phyloP scores from a whole-genome alignment of 2,888 invertebrate genomes.

The Drosophila villosipedis region DNA sequence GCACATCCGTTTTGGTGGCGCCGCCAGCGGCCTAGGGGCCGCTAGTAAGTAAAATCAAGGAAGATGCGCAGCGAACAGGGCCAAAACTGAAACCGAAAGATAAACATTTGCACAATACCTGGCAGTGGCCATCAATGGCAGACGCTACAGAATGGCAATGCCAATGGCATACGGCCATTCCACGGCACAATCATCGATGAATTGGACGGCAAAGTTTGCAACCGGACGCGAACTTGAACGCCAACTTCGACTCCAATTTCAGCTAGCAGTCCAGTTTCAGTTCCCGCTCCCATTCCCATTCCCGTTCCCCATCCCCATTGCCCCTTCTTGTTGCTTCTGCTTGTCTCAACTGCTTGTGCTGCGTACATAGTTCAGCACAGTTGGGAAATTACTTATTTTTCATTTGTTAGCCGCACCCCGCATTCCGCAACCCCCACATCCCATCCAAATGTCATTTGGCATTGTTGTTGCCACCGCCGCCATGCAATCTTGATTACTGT shows the following conservation, averaged over 20 bases:
- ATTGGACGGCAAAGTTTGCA: constrained; percentile 74
- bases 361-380: constrained; percentile 67
- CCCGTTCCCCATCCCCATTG: not conserved
- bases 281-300: not conserved
- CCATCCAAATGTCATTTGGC: constrained; percentile 69
- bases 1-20: constrained; percentile 73
- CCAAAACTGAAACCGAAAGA: constrained; percentile 65
- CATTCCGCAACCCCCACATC: too few relatives aligned
- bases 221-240: constrained; percentile 56
- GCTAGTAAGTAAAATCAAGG: constrained; percentile 50
- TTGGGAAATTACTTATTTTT: constrained; percentile 80
- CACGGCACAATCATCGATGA: constrained; percentile 77
- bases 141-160: constrained; percentile 51
- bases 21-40: constrained; percentile 42
- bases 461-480: constrained; percentile 71
- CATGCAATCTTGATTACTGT: constrained; percentile 82
- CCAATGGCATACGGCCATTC: constrained; percentile 44
- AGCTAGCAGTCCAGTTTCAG: constrained; percentile 9
- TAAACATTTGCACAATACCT: constrained; percentile 71
- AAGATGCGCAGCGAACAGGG: constrained; percentile 31
- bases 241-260: constrained; percentile 36
- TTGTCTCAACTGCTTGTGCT: constrained; percentile 67
- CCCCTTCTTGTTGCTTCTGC: not conserved
- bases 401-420: constrained; percentile 64
- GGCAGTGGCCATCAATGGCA: constrained; percentile 59